phyloP scores from a whole-genome alignment of 1,140 invertebrate genomes.

The Triops cancriformis region DNA sequence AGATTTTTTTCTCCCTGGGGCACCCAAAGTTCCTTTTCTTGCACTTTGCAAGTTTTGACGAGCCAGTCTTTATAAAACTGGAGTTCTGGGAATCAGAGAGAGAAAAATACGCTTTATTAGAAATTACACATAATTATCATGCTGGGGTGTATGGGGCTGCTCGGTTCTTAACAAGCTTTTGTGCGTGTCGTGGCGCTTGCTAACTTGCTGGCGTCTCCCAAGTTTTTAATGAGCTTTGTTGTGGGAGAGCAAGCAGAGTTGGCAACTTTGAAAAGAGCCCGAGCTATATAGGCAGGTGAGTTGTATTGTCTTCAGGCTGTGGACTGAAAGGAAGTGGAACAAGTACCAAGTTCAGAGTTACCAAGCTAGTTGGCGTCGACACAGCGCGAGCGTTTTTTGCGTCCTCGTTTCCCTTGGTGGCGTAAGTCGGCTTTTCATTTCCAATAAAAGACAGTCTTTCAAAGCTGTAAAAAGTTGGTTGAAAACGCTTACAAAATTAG shows the following conservation, averaged over 20 bases:
- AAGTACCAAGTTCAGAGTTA: background rate
- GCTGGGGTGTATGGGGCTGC: background rate
- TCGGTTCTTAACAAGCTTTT: background rate
- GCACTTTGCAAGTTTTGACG: background rate
- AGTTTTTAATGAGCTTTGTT: slow-evolving; percentile 14
- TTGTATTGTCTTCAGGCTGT: background rate
- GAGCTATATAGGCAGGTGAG: background rate
- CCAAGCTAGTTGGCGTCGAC: background rate
- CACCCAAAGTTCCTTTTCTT: background rate
- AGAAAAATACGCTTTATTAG: background rate
- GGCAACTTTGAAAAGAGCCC: background rate
- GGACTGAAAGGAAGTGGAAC: background rate
- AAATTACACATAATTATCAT: background rate
- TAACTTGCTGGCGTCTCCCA: background rate
- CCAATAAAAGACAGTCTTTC: background rate
- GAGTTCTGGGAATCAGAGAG: background rate
- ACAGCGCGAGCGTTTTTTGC: background rate
- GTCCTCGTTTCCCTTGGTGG: background rate
- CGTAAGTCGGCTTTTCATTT: background rate
- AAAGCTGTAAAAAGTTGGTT: background rate
- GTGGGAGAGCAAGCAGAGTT: background rate
- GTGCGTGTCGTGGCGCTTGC: background rate
- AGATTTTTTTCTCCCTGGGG: background rate
- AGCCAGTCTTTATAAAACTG: background rate
- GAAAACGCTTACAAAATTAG: background rate